Conservation (phyloP, 2,113 vertebrate genomes). For the Trachemys scripta region DNA sequence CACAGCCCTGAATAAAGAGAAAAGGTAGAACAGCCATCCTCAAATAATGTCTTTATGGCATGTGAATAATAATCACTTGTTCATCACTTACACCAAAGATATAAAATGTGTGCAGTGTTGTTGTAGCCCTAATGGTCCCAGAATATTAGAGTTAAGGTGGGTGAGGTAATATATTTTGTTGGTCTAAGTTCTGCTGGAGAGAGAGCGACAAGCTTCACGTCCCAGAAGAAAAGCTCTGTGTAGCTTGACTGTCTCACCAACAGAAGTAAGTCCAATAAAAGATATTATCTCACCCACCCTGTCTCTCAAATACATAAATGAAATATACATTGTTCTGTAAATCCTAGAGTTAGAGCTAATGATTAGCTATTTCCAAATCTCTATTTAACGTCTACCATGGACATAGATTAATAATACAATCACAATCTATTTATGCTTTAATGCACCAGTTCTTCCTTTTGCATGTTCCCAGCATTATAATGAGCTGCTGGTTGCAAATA, state of each 20-base stretch:
- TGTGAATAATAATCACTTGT: not conserved
- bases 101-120: not conserved
- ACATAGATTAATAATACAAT: not conserved
- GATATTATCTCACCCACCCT: not conserved
- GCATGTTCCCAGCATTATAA: not conserved
- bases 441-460: fast-evolving
- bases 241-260: not conserved
- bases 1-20: not conserved
- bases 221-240: not conserved
- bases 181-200: not conserved
- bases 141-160: not conserved
- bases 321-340: not conserved
- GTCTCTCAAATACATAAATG: not conserved
- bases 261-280: no score
- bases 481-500: fast-evolving
- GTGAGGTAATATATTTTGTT: not conserved
- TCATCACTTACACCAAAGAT: not conserved
- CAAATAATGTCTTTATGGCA: not conserved
- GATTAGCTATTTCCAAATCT: fast-evolving
- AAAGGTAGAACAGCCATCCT: fast-evolving
- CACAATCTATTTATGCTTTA: fast-evolving
- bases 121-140: not conserved
- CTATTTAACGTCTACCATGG: fast-evolving
- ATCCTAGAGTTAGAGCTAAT: fast-evolving
- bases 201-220: not conserved